Percentiles rank a stretch among this genome's conserved stretches.
Evolutionary conservation across 2,113 vertebrate species (phyloP).

Genomic region (Tichodroma muraria): DNA sequence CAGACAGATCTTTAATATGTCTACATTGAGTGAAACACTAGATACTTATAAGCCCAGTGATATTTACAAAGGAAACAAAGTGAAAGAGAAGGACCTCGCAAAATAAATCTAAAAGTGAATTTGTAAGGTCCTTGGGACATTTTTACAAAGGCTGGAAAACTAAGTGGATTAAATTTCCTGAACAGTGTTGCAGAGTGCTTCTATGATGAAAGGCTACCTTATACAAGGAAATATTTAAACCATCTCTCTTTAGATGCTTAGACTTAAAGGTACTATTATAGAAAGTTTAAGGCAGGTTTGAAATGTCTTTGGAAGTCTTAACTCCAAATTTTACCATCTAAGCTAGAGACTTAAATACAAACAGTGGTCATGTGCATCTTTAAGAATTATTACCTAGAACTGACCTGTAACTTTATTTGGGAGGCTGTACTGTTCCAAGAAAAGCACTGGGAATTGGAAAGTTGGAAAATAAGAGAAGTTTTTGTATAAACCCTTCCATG

Average conservation of each 20-base stretch:
- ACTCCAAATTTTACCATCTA: not conserved
- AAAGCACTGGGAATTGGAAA: not conserved
- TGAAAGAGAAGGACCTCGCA: not conserved
- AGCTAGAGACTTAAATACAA: not conserved
- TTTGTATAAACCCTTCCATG: not conserved
- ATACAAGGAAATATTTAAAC: not conserved
- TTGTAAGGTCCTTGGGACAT: not conserved
- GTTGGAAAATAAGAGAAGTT: not conserved
- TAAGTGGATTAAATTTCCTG: not conserved
- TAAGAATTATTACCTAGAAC: not conserved
- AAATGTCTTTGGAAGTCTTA: not conserved
- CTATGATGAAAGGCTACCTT: not conserved
- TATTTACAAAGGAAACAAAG: slow-evolving; percentile 15
- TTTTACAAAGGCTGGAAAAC: not conserved
- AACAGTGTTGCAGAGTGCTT: not conserved
- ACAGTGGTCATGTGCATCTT: not conserved
- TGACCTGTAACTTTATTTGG: not conserved
- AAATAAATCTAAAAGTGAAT: not conserved
- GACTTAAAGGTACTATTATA: not conserved
- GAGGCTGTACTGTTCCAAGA: not conserved
- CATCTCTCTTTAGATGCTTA: not conserved
- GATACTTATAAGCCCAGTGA: not conserved
- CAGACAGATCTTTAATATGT: slow-evolving; percentile 48
- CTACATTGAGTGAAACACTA: slow-evolving; percentile 43
- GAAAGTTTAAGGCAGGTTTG: not conserved